Base-by-base conservation (phyloP, 2,113 vertebrate species). In the Synodontis membranacea region DNA sequence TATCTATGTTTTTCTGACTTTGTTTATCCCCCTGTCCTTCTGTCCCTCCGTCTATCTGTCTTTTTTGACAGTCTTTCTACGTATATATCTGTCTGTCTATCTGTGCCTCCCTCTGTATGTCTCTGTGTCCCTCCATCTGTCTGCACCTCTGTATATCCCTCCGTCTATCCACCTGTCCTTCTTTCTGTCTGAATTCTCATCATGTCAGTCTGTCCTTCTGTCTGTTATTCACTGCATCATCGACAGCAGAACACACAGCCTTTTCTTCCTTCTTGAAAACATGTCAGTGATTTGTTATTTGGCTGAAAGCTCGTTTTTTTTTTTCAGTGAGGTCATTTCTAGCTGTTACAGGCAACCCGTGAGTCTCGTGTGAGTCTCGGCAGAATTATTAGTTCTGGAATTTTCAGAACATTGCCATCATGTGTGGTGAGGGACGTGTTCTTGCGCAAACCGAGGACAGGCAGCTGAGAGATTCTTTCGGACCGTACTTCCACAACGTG, bases 341-440 rank as follows among this genome's bases (percentile, higher is more conserved):
- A 50, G 28, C 74, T 50, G n/a, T 74, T 44, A 84, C 11, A 28
- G 82, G 56, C 23, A 88, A 72, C 37, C 56, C 37, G 46, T 66
- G 78, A 81, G 54, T 34, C 37, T 34, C 42, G 14, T 50, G 19
- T 42, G 76, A 39, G 70, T 84, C 34, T 70, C 48, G 46, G 56
- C 75, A n/a, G 37, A 84, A 48, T 76, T 74, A 37, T 60, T 81
- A 39, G 66, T 44, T 82, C 21, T 81, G 68, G 83, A 82, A 72
- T 74, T 81, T 64, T 66, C 80, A 50, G 58, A 2, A 10, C 39
- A 12, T 15, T 76, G 31, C 70, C 60, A 58, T 86, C 80, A 23
- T 23, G 70, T 6, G 14, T 64, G 62, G 31, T 87, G 86, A 79
- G 70, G 86, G 50, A 84, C 80, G 15, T 76, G 15, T 44, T n/a